phyloP scores from a whole-genome alignment of 2,113 vertebrate species.

The Melierax canorus region DNA sequence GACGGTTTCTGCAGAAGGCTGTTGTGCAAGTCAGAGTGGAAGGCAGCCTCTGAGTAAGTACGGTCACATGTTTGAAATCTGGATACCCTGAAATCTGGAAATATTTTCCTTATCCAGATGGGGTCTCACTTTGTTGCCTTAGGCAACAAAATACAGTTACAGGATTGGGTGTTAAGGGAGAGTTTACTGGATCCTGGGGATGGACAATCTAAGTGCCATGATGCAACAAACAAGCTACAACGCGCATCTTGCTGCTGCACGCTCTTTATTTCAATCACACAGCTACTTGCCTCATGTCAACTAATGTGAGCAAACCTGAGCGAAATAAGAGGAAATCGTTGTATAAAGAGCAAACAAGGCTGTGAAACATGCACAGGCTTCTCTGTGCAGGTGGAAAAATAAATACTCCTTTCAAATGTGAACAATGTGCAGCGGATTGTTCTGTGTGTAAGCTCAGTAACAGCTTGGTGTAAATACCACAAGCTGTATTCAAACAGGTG shows the following conservation, averaged over 20 bases:
- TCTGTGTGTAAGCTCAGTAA: neutral
- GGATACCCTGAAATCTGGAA: neutral
- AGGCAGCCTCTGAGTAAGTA: neutral
- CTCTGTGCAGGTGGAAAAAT: neutral
- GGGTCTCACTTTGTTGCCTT: neutral
- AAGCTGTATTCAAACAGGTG: fast-evolving
- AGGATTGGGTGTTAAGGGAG: neutral
- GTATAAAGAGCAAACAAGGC: neutral
- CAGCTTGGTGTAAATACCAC: neutral
- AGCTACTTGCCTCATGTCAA: neutral
- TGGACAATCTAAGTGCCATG: neutral
- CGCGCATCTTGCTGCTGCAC: neutral
- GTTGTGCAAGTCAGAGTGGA: neutral
- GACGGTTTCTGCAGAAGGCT: neutral
- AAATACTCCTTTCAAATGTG: neutral
- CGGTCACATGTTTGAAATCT: neutral
- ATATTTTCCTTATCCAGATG: neutral
- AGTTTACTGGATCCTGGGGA: neutral
- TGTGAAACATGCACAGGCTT: neutral
- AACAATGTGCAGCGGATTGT: neutral
- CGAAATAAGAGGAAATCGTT: neutral
- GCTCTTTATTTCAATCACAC: too few species aligned
- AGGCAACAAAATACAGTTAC: neutral
- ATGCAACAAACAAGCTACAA: fast-evolving
- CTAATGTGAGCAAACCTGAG: neutral